These are phyloP conservation scores for Neuroscelio doddi DNA, from an alignment of 2,888 invertebrate species.

Conservation along the genomic window DNA sequence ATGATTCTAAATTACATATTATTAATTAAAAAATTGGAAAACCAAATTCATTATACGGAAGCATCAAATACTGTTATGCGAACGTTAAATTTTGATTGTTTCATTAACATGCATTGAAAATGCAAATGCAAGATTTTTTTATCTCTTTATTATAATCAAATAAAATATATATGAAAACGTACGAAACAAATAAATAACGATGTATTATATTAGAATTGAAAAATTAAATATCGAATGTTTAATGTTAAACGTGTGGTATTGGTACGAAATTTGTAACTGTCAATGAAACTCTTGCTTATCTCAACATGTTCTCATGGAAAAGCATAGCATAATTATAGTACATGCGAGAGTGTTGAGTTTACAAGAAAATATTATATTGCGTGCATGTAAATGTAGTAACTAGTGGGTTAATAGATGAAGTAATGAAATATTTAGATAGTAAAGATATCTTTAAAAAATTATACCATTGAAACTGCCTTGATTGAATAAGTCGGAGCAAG, in stretches of 20 bases:
- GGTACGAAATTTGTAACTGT: neutral
- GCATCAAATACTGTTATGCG: too few species aligned
- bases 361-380: neutral
- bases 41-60: too few species aligned
- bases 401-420: neutral
- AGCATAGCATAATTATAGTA: neutral
- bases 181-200: too few species aligned
- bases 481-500: too few species aligned
- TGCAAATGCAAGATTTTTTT: too few species aligned
- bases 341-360: neutral
- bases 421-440: neutral
- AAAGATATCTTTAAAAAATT: neutral
- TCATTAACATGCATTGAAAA: too few species aligned
- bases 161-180: too few species aligned
- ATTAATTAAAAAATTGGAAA: too few species aligned
- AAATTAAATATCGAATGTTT: neutral
- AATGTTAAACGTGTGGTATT: neutral
- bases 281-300: slow-evolving; percentile 4
- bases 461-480: too few species aligned
- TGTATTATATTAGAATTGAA: neutral
- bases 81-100: too few species aligned
- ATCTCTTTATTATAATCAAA: too few species aligned
- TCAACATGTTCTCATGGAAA: slow-evolving; percentile 2
- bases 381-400: neutral
- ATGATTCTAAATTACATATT: too few species aligned